Conservation (phyloP, 2,888 invertebrate species). For the Caradrina kadenii region DNA sequence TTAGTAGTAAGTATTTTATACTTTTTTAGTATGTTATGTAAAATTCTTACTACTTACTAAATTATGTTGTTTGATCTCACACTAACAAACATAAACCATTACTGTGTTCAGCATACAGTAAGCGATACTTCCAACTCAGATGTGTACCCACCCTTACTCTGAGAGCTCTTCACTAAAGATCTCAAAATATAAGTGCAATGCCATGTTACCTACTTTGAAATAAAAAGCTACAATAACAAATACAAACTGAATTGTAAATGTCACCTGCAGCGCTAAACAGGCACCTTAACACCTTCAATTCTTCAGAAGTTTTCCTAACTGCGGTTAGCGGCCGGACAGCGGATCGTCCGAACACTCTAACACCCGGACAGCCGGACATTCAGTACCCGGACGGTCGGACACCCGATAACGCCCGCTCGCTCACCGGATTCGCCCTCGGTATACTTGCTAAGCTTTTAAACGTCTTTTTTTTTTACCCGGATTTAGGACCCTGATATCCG, state of each 20-base stretch:
- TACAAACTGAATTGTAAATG: constrained; percentile 13
- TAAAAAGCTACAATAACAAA: constrained; percentile 12
- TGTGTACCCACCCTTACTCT: too few species aligned
- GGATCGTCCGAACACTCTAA: constrained; percentile 4
- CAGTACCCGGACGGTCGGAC: constrained; percentile 16
- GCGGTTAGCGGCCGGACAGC: constrained; percentile 19
- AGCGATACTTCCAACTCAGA: too few species aligned
- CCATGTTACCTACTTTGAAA: background rate
- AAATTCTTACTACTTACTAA: too few species aligned
- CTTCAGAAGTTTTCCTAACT: constrained; percentile 38
- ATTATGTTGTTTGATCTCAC: too few species aligned
- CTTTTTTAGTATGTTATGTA: too few species aligned
- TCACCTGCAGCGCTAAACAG: constrained; percentile 11
- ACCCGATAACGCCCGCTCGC: constrained; percentile 5
- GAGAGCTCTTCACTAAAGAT: background rate
- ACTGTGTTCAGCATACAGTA: too few species aligned
- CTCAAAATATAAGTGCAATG: background rate
- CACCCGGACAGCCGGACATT: constrained; percentile 4
- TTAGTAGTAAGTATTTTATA: too few species aligned
- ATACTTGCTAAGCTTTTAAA: constrained; percentile 58
- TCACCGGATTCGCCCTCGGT: constrained; percentile 22
- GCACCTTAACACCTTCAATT: constrained; percentile 34
- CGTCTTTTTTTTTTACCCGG: constrained; percentile 28
- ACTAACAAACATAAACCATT: too few species aligned
- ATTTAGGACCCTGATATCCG: constrained; percentile 43